phyloP scores from a whole-genome alignment of 2,113 vertebrate genomes.

The Grantiella picta region DNA sequence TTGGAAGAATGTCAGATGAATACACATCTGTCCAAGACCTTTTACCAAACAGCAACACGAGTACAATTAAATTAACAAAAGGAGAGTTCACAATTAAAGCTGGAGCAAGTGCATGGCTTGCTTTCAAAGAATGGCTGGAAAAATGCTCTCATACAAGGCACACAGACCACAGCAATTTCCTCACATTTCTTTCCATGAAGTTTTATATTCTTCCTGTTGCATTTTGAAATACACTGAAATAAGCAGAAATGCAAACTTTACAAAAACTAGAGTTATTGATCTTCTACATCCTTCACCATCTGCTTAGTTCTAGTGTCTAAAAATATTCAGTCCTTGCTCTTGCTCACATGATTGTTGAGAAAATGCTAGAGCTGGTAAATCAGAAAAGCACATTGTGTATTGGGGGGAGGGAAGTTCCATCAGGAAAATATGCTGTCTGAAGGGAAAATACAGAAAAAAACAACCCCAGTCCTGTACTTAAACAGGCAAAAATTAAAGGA shows the following conservation, averaged over 20 bases:
- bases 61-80: conserved; percentile 59
- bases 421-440: conserved; percentile 61
- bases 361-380: conserved; percentile 66
- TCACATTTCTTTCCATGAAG: not conserved
- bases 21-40: conserved; percentile 58
- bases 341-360: conserved; percentile 62
- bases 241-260: conserved; percentile 45
- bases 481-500: conserved; percentile 13
- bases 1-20: conserved; percentile 59
- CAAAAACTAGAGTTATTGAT: conserved; percentile 18
- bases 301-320: conserved; percentile 38
- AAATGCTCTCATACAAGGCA: not conserved
- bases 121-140: conserved; percentile 22
- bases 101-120: conserved; percentile 20
- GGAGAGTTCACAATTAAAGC: conserved; percentile 16
- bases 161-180: not conserved
- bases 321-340: conserved; percentile 36
- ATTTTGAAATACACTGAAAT: conserved; percentile 16
- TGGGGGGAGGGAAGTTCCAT: conserved; percentile 43
- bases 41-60: conserved; percentile 39
- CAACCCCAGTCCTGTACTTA: not conserved
- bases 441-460: conserved; percentile 43
- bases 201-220: not conserved
- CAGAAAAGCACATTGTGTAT: conserved; percentile 63
- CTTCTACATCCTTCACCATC: conserved; percentile 33